Percentiles rank a stretch among this genome's conserved stretches.
Conservation (phyloP, 2,113 vertebrate genomes). For the Cinclus mexicanus region DNA sequence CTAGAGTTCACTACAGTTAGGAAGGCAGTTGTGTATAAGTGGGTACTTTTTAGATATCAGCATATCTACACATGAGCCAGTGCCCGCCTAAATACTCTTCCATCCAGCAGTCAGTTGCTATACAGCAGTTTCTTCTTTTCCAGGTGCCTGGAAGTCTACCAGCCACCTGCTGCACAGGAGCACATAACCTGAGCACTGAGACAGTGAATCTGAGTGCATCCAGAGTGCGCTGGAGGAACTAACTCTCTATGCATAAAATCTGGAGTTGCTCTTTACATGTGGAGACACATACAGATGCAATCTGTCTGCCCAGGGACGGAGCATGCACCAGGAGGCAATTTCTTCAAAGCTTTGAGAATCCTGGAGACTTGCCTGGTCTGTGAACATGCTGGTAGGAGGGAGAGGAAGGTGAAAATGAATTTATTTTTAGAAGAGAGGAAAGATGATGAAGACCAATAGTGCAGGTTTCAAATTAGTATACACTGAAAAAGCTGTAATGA, state of each 20-base stretch:
- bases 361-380: accelerated
- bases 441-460: background rate
- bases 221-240: background rate
- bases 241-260: background rate
- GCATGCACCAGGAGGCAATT: accelerated
- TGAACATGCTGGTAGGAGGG: background rate
- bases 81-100: background rate
- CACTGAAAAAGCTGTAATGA: background rate
- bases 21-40: background rate
- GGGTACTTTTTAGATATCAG: background rate
- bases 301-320: accelerated
- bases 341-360: background rate
- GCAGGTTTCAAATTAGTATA: background rate
- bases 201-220: background rate
- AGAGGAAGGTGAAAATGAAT: background rate
- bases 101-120: background rate
- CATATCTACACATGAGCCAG: background rate
- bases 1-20: background rate
- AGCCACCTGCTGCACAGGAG: background rate
- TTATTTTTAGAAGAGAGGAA: constrained; percentile 8
- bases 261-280: background rate
- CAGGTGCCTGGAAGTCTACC: background rate
- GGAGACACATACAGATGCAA: background rate
- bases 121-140: background rate
- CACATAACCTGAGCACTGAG: background rate